phyloP scores from a whole-genome alignment of 1,140 invertebrate genomes.

The Danaus plexippus region DNA sequence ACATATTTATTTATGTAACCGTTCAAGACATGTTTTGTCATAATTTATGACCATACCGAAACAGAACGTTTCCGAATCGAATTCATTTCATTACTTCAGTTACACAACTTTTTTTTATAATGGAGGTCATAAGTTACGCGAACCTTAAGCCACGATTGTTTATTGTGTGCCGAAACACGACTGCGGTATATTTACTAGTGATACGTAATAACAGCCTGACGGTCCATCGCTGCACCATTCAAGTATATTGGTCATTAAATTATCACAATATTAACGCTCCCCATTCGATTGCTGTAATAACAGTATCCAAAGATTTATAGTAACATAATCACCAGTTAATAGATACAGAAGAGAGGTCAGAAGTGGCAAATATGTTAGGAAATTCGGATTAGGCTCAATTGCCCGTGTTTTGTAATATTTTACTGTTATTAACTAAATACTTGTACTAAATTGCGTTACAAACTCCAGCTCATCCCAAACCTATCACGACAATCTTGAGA shows the following conservation, averaged over 20 bases:
- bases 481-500: constrained; percentile 37
- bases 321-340: constrained; percentile 24
- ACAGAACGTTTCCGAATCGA: constrained; percentile 16
- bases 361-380: constrained; percentile 26
- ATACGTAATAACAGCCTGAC: constrained; percentile 20
- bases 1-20: background rate
- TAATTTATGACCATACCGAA: constrained; percentile 8
- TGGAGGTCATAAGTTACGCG: constrained; percentile 30
- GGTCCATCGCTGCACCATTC: constrained; percentile 15
- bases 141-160: constrained; percentile 22
- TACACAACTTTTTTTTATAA: constrained; percentile 19
- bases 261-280: constrained; percentile 12
- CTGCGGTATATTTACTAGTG: constrained; percentile 17
- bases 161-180: constrained; percentile 26
- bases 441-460: constrained; percentile 27
- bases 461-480: constrained; percentile 42
- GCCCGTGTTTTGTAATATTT: constrained; percentile 30
- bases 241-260: constrained; percentile 4
- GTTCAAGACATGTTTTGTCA: constrained; percentile 1
- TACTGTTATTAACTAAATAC: constrained; percentile 23
- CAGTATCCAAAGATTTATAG: constrained; percentile 13
- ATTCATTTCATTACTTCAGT: constrained; percentile 18
- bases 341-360: constrained; percentile 18
- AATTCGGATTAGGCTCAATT: constrained; percentile 29
- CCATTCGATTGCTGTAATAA: constrained; percentile 10